Evolutionary conservation across 2,888 invertebrate genomes (phyloP).

Genomic region (Pollenia amentaria): DNA sequence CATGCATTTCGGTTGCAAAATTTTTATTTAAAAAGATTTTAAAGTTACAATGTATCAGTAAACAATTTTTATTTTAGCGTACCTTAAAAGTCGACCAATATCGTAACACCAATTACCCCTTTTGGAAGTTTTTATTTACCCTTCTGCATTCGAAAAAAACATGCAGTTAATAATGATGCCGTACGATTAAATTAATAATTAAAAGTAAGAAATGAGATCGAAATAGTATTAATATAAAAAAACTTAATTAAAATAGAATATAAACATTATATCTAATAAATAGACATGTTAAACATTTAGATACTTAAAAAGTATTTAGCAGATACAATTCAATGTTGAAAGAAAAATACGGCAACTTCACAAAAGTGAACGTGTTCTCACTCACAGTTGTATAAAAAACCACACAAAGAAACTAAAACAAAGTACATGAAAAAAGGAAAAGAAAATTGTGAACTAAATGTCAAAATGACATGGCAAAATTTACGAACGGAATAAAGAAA

Average conservation of each 20-base stretch:
- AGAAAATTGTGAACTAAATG: constrained; percentile 49
- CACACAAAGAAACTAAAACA: constrained; percentile 14
- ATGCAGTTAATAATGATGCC: constrained; percentile 32
- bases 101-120: background rate
- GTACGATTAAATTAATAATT: background rate
- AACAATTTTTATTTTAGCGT: background rate
- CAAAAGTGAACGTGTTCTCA: constrained; percentile 26
- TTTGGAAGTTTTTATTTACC: constrained; percentile 38
- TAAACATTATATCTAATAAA: background rate
- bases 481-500: constrained; percentile 22
- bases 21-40: no score
- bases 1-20: no score
- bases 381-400: background rate
- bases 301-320: background rate
- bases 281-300: background rate
- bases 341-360: constrained; percentile 44
- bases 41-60: no score
- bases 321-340: background rate
- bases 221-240: no score
- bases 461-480: constrained; percentile 66
- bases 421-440: constrained; percentile 27
- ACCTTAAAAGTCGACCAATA: background rate
- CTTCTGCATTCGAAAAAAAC: background rate
- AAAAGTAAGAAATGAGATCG: background rate
- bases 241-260: no score